Evolutionary conservation across 2,888 invertebrate species (phyloP), one percentile per base, ranked within the genome.

Genomic region (Aporophyla nigra): DNA sequence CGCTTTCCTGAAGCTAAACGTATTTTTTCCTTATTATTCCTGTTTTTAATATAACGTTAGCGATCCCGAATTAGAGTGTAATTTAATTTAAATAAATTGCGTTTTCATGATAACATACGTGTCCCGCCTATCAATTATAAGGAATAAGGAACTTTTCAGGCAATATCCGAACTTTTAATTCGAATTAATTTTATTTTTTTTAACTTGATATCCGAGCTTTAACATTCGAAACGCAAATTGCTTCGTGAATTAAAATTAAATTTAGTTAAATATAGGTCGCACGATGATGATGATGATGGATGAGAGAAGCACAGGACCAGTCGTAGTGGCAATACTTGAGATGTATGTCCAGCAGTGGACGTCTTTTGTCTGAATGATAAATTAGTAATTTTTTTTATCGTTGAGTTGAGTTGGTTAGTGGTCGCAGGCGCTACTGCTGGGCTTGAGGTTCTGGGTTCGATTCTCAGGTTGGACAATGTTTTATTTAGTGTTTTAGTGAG

Each of bases 41-140:
- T 63, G 67, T 82, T 78, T 85, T 84, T 86, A 87, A 86, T 87
- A 87, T 80, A 85, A 88, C 71, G 83, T 76, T 81, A 77, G 82
- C 80, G 82, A 87, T 87, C 86, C 85, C 78, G 82, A 89, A 90
- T 89, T 85, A 87, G 78, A 82, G 84, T 84, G 83, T 90, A 89
- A 90, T 90, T 89, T 90, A 86, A 91, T 91, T 88, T 83, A 82
- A 80, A 89, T 88, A 91, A 90, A 91, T 89, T 91, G 86, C 87
- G 86, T 91, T 90, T 91, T 90, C 89, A 90, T 89, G 84, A 87
- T 89, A 89, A 86, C 82, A 86, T 86, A 87, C 85, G 86, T 88
- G 83, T 82, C 82, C 83, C 72, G 80, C 72, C 74, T 74, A 80
- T 82, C 76, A 73, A 91, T 91, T 89, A 84, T 84, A 80, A 86